Evolutionary conservation across 2,797 vertebrate species (phyloP).

Genomic region (Tapirus indicus): DNA sequence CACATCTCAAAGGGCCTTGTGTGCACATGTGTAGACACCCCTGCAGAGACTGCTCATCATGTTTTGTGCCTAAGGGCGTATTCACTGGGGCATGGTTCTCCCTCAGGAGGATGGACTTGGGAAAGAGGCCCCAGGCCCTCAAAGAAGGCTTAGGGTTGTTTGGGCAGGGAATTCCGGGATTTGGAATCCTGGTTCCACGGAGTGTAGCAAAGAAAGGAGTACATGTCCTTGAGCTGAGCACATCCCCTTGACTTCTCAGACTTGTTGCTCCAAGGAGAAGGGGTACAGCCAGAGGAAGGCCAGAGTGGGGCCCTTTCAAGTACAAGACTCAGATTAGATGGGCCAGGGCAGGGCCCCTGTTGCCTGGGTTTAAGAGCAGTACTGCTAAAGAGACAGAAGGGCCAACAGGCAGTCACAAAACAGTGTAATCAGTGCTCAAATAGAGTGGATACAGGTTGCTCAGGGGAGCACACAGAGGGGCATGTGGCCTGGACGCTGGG

Average conservation of each 20-base stretch:
- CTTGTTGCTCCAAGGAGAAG: neutral
- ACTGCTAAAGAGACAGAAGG: neutral
- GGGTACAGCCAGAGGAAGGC: neutral
- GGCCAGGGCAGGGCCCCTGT: neutral
- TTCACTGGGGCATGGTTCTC: neutral
- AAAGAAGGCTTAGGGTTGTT: neutral
- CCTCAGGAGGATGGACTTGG: neutral
- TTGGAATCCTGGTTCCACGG: neutral
- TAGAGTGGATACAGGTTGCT: neutral
- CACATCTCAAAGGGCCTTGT: neutral
- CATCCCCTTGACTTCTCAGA: neutral
- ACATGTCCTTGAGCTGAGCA: neutral
- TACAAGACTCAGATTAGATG: neutral
- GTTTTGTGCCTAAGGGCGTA: neutral
- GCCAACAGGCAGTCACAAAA: neutral
- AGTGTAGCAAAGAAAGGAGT: neutral
- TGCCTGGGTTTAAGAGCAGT: neutral
- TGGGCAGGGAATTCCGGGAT: neutral
- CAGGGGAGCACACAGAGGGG: neutral
- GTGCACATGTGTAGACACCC: neutral
- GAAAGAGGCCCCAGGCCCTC: neutral
- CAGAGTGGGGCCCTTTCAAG: neutral
- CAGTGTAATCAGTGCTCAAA: neutral
- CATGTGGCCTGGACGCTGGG: neutral
- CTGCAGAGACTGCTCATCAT: fast-evolving